Evolutionary conservation across 1,140 invertebrate genomes (phyloP).

Genomic region (Manduca sexta): DNA sequence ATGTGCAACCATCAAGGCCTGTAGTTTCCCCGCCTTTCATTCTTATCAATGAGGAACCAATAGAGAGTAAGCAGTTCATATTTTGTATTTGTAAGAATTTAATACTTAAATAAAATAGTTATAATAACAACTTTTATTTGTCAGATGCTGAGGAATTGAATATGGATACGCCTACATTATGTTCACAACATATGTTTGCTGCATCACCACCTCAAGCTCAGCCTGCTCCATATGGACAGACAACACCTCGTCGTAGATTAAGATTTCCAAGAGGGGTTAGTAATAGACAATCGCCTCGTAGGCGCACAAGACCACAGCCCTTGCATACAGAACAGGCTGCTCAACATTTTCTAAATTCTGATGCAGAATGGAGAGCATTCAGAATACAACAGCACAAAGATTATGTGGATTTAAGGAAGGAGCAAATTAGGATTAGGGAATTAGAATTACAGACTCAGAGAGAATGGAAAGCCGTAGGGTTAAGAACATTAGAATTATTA

Average conservation of each 20-base stretch:
- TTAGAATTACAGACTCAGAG: constrained; percentile 6
- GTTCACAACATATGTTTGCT: too few relatives aligned
- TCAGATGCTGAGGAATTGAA: too few relatives aligned
- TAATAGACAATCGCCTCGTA: too few relatives aligned
- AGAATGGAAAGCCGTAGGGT: constrained; percentile 5
- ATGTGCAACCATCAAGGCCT: too few relatives aligned
- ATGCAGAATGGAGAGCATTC: constrained; percentile 5
- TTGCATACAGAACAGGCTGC: too few relatives aligned
- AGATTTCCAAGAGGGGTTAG: too few relatives aligned
- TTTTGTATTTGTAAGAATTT: neutral
- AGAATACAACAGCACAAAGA: constrained; percentile 6
- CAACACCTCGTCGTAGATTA: too few relatives aligned
- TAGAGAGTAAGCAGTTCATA: neutral
- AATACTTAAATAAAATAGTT: neutral
- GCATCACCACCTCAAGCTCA: too few relatives aligned
- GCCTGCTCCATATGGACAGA: too few relatives aligned
- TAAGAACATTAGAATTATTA: constrained; percentile 2
- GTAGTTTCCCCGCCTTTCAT: neutral
- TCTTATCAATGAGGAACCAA: neutral
- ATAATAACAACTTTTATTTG: too few relatives aligned
- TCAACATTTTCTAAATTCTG: neutral
- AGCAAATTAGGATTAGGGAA: constrained; percentile 6
- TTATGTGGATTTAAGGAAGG: constrained; percentile 1
- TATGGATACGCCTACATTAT: too few relatives aligned
- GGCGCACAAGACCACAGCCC: too few relatives aligned